Evolutionary conservation across 2,888 invertebrate species (phyloP), one percentile per base, ranked within the genome.

Genomic region (Myathropa florea): DNA sequence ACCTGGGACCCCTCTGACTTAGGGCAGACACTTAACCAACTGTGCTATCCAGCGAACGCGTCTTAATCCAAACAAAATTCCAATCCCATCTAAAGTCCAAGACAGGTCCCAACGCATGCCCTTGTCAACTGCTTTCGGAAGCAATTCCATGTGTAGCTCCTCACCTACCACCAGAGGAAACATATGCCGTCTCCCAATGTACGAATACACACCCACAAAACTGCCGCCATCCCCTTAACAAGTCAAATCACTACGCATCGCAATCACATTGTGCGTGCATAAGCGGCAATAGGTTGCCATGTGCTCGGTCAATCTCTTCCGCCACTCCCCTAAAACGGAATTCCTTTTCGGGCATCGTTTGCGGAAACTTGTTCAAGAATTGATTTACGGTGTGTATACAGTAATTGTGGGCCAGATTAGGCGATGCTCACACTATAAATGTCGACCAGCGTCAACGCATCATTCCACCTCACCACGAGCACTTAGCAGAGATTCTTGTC

Each of bases 301-400:
- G 28, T 64, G 36, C 9, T 10, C 30, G 24, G 46, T 39, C 67
- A 4, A 7, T 18, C 12, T 18, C 18, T 4, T 46, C 46, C 46
- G 46, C 18, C 46, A n/a, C 46, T 7, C 18, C 18, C 46, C 46
- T 7, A 46, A 46, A 46, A 18, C 46, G 46, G 46, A 46, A 46
- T 46, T 65, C 21, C 57, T 63, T 30, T 53, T 30, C 78, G 46
- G 18, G 46, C 4, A 46, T 46, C 46, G 46, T 4, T 46, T 46
- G 46, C 72, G 72, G 67, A 78, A 78, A 72, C 24, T 55, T 60
- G 9, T 72, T 36, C 46, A 39, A n/a, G 33, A 64, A 30, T 21
- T 1, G 9, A 53, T 59, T 70, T 82, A 79, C 68, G 73, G 72
- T 59, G 63, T 64, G 67, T 65, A n/a, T 46, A 73, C 72, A 57